A percentile compares a stretch with the other conserved stretches of the same genome.
phyloP scores from a whole-genome alignment of 1,140 invertebrate genomes.

The Calephelis virginiensis region DNA sequence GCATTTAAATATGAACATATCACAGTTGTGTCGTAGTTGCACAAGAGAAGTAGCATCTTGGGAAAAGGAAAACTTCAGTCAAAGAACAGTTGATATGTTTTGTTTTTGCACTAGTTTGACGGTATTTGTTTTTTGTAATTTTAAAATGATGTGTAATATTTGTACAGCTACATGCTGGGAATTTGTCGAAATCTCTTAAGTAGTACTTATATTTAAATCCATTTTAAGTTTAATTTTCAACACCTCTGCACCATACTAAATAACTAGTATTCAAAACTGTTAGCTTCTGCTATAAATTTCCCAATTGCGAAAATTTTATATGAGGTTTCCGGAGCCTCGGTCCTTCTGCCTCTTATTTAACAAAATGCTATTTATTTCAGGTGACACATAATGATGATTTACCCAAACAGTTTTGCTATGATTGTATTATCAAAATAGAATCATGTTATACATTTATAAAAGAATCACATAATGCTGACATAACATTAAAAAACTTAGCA shows the following conservation, averaged over 20 bases:
- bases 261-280: not conserved
- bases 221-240: too few relatives aligned
- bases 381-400: slow-evolving; percentile 51
- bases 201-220: too few relatives aligned
- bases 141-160: not conserved
- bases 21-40: slow-evolving; percentile 60
- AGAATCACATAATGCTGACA: slow-evolving; percentile 57
- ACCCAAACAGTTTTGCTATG: slow-evolving; percentile 64
- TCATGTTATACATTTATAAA: slow-evolving; percentile 59
- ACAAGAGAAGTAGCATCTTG: slow-evolving; percentile 61
- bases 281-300: too few relatives aligned
- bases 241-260: not conserved
- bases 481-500: slow-evolving; percentile 56
- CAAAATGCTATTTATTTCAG: slow-evolving; percentile 35
- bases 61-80: slow-evolving; percentile 52
- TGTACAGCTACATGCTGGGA: too few relatives aligned
- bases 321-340: not conserved
- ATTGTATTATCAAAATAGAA: slow-evolving; percentile 62
- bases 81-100: slow-evolving; percentile 59
- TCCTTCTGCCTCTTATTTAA: not conserved
- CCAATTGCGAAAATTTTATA: too few relatives aligned
- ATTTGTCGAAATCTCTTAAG: too few relatives aligned
- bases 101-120: slow-evolving; percentile 63
- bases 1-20: slow-evolving; percentile 47
- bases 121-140: slow-evolving; percentile 34